These are phyloP conservation scores for Philhelius pedissequus DNA, from an alignment of 2,888 invertebrate species.

Conservation along the genomic window DNA sequence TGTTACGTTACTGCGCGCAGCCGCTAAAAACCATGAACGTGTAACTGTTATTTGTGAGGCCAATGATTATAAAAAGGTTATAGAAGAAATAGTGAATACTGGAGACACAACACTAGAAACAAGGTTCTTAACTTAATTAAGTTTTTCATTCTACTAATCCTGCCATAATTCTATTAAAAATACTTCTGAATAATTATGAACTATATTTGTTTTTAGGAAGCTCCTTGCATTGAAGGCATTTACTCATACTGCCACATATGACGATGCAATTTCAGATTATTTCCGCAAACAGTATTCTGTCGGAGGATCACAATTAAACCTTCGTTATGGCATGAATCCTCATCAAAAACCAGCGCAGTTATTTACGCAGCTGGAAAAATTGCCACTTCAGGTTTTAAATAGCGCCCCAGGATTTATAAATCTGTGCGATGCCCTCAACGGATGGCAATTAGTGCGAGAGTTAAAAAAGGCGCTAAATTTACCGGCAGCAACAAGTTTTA, in stretches of 20 bases:
- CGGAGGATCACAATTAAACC: slow-evolving; percentile 87
- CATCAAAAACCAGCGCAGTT: slow-evolving; percentile 98
- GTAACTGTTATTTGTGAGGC: slow-evolving; percentile 97
- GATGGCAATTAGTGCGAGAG: slow-evolving; percentile 97
- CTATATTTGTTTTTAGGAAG: slow-evolving; percentile 80
- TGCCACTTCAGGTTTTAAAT: slow-evolving; percentile 94
- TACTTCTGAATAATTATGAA: neutral
- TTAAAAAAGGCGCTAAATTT: slow-evolving; percentile 87
- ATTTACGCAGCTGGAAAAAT: slow-evolving; percentile 86
- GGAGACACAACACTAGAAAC: slow-evolving; percentile 86
- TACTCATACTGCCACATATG: slow-evolving; percentile 97
- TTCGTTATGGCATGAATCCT: slow-evolving; percentile 98
- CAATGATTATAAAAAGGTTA: slow-evolving; percentile 88
- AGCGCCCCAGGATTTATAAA: slow-evolving; percentile 99
- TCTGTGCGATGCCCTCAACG: slow-evolving; percentile 97
- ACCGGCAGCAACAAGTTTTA: slow-evolving; percentile 97
- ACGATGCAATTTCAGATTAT: slow-evolving; percentile 95
- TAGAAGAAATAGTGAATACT: slow-evolving; percentile 85
- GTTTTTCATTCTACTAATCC: too few species aligned
- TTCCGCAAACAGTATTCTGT: slow-evolving; percentile 94
- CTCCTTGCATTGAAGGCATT: slow-evolving; percentile 94
- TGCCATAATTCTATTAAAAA: too few species aligned
- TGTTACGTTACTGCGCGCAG: slow-evolving; percentile 95
- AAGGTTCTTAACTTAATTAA: slow-evolving; percentile 60
- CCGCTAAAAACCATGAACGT: slow-evolving; percentile 97